phyloP scores from a whole-genome alignment of 2,888 invertebrate species.

The Drosophila lutescens region DNA sequence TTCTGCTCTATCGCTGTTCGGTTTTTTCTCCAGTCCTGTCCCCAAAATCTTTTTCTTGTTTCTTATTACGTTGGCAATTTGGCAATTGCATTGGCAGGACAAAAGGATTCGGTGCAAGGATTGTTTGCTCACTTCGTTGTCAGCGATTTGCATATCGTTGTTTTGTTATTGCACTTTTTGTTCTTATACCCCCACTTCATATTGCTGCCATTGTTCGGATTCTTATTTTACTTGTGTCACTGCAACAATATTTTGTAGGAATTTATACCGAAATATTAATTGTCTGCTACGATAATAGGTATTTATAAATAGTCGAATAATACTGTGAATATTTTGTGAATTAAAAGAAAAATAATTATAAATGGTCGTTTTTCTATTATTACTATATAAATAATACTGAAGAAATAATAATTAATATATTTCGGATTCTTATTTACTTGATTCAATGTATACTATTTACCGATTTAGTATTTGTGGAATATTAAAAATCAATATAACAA shows the following conservation, averaged over 20 bases:
- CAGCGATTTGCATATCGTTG: constrained; percentile 51
- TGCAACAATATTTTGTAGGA: too few relatives aligned
- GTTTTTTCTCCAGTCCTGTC: constrained; percentile 3
- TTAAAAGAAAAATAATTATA: too few relatives aligned
- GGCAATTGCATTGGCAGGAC: constrained; percentile 30
- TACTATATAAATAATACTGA: too few relatives aligned
- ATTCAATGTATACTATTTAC: not conserved
- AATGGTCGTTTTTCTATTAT: too few relatives aligned
- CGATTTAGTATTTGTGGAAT: too few relatives aligned
- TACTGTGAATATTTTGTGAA: too few relatives aligned
- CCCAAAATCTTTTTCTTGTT: constrained; percentile 26
- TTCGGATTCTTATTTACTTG: constrained; percentile 25
- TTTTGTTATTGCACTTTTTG: constrained; percentile 33
- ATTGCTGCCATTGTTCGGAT: constrained; percentile 35
- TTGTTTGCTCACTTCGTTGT: constrained; percentile 43
- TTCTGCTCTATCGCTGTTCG: constrained; percentile 32
- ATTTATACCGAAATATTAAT: too few relatives aligned
- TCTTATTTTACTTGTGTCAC: constrained; percentile 25
- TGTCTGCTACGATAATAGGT: too few relatives aligned
- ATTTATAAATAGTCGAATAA: too few relatives aligned
- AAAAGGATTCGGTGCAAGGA: constrained; percentile 24
- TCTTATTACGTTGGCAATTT: constrained; percentile 43
- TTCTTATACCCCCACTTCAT: constrained; percentile 27
- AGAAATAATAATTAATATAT: too few relatives aligned
- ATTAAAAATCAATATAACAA: too few relatives aligned